phyloP scores from a whole-genome alignment of 2,113 vertebrate genomes.

The Cavia aperea region DNA sequence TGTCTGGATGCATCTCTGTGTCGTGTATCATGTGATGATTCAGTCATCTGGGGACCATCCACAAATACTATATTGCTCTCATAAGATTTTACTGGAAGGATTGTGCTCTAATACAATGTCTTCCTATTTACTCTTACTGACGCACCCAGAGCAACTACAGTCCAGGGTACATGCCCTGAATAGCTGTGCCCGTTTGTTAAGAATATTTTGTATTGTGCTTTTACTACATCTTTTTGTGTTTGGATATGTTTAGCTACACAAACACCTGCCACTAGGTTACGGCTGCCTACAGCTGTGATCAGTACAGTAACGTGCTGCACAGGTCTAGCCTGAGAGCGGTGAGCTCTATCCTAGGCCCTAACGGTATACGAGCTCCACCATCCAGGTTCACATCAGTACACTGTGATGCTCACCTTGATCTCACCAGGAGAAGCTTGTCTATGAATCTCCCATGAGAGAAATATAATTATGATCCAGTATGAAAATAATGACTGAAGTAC shows the following conservation, averaged over 20 bases:
- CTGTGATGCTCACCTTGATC: not conserved
- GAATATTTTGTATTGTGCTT: not conserved
- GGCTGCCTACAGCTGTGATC: not conserved
- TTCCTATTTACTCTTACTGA: not conserved
- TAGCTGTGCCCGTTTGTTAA: not conserved
- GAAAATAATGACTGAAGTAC: not conserved
- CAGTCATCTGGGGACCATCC: not conserved
- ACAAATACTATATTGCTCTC: not conserved
- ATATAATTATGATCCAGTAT: not conserved
- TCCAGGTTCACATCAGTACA: no score
- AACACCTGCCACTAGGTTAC: not conserved
- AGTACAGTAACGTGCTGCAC: not conserved
- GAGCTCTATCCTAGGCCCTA: not conserved
- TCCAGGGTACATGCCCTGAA: no score
- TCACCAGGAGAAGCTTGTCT: not conserved
- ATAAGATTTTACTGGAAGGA: not conserved
- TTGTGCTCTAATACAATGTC: no score
- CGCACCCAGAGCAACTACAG: not conserved
- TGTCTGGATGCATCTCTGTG: not conserved
- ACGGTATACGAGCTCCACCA: accelerated
- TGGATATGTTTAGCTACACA: not conserved
- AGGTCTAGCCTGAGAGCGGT: no score
- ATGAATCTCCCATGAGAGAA: not conserved
- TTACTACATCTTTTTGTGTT: no score
- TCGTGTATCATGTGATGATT: no score